Conservation (phyloP, 2,888 invertebrate species). For the Drosophila mimica region DNA sequence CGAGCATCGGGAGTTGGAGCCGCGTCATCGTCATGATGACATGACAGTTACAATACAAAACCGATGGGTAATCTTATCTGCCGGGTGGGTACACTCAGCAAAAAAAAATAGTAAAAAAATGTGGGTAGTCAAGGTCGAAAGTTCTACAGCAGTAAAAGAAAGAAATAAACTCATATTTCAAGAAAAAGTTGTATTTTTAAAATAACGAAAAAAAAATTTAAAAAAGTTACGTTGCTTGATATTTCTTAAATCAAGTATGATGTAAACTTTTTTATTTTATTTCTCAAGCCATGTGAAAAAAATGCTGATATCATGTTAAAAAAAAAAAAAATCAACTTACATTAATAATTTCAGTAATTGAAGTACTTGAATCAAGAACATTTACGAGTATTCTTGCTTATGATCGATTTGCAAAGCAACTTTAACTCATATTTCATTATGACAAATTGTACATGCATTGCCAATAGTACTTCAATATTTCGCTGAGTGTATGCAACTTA, state of each 20-base stretch:
- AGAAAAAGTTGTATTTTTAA: background rate
- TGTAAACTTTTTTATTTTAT: background rate
- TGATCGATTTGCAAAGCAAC: background rate
- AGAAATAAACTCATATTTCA: background rate
- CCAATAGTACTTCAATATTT: background rate
- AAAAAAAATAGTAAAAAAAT: background rate
- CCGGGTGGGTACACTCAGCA: constrained; percentile 29
- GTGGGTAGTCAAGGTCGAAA: background rate
- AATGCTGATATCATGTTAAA: background rate
- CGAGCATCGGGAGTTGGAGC: constrained; percentile 27
- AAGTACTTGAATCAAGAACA: background rate
- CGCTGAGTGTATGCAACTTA: background rate
- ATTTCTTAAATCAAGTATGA: no score
- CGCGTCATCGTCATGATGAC: constrained; percentile 80
- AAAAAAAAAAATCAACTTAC: background rate
- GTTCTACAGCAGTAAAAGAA: background rate
- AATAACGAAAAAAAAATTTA: background rate
- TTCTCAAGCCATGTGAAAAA: background rate
- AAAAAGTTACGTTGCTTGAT: no score
- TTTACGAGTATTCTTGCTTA: background rate
- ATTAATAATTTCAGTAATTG: background rate
- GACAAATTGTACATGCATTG: background rate
- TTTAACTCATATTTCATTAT: background rate
- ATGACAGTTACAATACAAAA: constrained; percentile 79
- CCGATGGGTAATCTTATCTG: constrained; percentile 68